phyloP scores from a whole-genome alignment of 2,888 invertebrate genomes.

The Tetrapedia diversipes region DNA sequence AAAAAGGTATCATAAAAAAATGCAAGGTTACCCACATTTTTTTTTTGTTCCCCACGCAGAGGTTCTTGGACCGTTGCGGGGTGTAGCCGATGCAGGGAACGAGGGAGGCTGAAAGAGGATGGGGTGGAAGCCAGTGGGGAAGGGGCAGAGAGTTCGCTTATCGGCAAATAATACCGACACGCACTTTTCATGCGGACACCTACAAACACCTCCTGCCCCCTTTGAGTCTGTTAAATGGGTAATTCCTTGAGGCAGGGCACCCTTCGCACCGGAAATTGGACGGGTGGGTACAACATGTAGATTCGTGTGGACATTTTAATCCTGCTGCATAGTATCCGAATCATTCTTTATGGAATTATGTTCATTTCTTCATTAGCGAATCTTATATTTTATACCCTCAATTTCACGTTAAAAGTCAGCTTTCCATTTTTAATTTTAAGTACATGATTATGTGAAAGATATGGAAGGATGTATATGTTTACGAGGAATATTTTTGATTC shows the following conservation, averaged over 20 bases:
- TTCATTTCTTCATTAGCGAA: no score
- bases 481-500: no score
- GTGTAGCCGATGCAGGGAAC: conserved; percentile 37
- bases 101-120: not conserved
- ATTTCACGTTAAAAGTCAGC: no score
- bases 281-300: conserved; percentile 22
- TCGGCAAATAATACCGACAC: conserved; percentile 61
- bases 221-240: conserved; percentile 51
- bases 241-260: conserved; percentile 45
- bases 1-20: conserved; percentile 75
- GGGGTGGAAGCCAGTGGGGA: not conserved
- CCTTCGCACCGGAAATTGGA: conserved; percentile 9
- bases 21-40: conserved; percentile 79
- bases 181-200: conserved; percentile 52
- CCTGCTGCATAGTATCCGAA: no score
- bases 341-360: no score
- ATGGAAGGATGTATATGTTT: no score
- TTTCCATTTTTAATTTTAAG: no score
- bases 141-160: conserved; percentile 52
- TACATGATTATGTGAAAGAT: no score
- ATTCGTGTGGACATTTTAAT: conserved; percentile 20
- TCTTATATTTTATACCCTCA: no score
- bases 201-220: conserved; percentile 33
- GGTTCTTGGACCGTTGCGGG: conserved; percentile 39
- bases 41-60: conserved; percentile 65